These are phyloP conservation scores for Agapostemon virescens DNA, from an alignment of 2,888 invertebrate genomes.

Conservation along the genomic window DNA sequence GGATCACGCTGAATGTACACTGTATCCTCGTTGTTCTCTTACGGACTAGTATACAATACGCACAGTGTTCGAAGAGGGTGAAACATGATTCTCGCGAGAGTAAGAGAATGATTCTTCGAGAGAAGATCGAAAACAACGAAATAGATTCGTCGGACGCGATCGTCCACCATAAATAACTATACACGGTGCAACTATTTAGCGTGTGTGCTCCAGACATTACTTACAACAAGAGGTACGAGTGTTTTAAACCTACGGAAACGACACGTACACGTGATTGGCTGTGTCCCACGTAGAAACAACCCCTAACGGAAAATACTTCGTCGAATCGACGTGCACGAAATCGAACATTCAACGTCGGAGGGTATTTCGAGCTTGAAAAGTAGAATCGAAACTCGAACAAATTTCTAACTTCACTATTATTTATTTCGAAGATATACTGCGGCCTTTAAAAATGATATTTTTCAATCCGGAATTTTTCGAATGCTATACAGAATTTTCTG, in stretches of 20 bases:
- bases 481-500: background rate
- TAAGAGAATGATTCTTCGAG: background rate
- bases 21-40: constrained; percentile 5
- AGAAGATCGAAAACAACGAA: constrained; percentile 9
- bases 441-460: background rate
- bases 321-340: background rate
- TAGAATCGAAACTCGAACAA: background rate
- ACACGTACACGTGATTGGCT: constrained; percentile 34
- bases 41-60: constrained; percentile 27
- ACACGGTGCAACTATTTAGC: constrained; percentile 39
- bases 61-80: background rate
- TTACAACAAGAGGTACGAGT: constrained; percentile 51
- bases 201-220: constrained; percentile 30
- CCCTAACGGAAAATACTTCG: background rate
- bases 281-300: background rate
- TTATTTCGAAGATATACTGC: background rate
- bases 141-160: constrained; percentile 13
- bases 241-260: constrained; percentile 33
- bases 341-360: background rate
- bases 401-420: background rate
- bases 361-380: too few relatives aligned
- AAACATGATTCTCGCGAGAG: background rate
- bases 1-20: constrained; percentile 31
- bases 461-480: background rate
- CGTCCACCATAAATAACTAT: constrained; percentile 34